Percentiles rank a stretch among this genome's conserved stretches.
These are phyloP conservation scores for Willowsia nigromaculata DNA, from an alignment of 2,888 invertebrate species.

Conservation along the genomic window DNA sequence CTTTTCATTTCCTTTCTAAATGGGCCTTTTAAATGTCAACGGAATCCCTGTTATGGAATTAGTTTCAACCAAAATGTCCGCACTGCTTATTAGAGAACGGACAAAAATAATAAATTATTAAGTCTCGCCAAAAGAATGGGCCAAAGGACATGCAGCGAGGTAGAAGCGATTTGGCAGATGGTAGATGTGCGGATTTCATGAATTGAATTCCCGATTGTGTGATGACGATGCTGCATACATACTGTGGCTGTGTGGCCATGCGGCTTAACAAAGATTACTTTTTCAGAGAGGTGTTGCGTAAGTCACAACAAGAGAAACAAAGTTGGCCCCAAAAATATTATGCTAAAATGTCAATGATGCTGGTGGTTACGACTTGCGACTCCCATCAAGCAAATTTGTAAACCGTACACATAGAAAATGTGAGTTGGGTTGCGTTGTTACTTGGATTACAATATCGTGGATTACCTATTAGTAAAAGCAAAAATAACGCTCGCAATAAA, in stretches of 20 bases:
- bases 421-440: no score
- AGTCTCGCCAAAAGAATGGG: background rate
- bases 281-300: constrained; percentile 6
- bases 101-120: background rate
- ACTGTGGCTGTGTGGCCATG: constrained; percentile 22
- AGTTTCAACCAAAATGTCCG: background rate
- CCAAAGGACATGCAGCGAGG: background rate
- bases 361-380: background rate
- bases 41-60: constrained; percentile 27
- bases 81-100: background rate
- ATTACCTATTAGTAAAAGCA: no score
- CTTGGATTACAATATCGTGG: no score
- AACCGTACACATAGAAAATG: no score
- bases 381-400: no score
- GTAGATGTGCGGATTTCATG: background rate
- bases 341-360: background rate
- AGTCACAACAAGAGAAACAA: background rate
- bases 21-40: background rate
- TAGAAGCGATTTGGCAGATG: background rate
- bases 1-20: constrained; percentile 34
- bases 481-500: background rate
- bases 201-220: constrained; percentile 4
- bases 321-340: background rate
- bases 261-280: constrained; percentile 4
- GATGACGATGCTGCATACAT: background rate